These are phyloP conservation scores for Chroicocephalus ridibundus DNA, from an alignment of 2,113 vertebrate species.

Conservation along the genomic window DNA sequence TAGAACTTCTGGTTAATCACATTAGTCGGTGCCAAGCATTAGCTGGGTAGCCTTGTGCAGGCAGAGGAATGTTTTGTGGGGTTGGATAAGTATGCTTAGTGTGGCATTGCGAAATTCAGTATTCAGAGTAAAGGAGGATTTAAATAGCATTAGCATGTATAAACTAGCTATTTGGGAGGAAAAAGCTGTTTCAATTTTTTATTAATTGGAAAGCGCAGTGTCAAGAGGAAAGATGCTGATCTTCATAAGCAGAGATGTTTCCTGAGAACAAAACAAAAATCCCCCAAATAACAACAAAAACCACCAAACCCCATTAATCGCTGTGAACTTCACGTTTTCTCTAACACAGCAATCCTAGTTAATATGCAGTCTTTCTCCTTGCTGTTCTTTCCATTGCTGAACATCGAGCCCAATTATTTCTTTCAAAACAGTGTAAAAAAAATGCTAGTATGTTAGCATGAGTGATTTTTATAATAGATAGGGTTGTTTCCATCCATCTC, in stretches of 20 bases:
- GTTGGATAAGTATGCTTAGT: background rate
- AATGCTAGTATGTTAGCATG: background rate
- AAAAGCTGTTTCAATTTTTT: background rate
- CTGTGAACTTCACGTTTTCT: background rate
- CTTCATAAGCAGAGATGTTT: background rate
- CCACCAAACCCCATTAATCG: background rate
- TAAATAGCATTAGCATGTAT: background rate
- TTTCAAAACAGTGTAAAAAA: background rate
- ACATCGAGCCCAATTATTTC: constrained; percentile 12
- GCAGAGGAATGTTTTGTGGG: background rate
- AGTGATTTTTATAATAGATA: constrained; percentile 32
- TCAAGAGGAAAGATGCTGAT: background rate
- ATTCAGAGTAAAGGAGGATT: background rate
- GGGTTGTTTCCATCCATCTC: constrained; percentile 15
- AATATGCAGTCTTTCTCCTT: background rate
- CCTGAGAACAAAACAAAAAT: background rate
- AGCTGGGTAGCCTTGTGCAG: background rate
- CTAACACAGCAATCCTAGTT: background rate
- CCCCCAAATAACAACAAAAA: background rate
- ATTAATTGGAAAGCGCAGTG: background rate
- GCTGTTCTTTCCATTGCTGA: background rate
- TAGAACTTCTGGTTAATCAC: background rate
- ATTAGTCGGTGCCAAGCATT: background rate
- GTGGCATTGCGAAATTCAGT: background rate
- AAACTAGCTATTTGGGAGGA: background rate